A percentile compares a stretch with the other conserved stretches of the same genome.
phyloP scores from a whole-genome alignment of 2,797 vertebrate genomes.

The Coranthus polyacanthus region DNA sequence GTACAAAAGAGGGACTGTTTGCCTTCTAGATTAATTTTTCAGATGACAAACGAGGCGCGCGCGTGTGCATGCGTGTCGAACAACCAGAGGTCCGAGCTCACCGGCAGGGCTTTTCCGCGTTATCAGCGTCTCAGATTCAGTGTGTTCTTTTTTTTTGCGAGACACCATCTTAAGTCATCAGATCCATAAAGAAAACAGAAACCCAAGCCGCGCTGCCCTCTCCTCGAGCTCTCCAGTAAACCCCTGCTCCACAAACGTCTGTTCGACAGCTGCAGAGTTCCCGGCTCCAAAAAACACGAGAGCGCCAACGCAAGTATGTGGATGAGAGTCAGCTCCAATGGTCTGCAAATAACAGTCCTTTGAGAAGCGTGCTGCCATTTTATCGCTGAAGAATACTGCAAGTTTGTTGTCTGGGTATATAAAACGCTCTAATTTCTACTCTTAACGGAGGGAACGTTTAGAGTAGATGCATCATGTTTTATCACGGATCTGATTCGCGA shows the following conservation, averaged over 20 bases:
- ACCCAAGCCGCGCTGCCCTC: conserved; percentile 64
- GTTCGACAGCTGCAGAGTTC: conserved; percentile 78
- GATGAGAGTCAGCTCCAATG: conserved; percentile 65
- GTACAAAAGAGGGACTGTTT: conserved; percentile 80
- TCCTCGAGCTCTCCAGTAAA: conserved; percentile 68
- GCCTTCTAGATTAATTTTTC: conserved; percentile 76
- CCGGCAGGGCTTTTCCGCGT: conserved; percentile 15
- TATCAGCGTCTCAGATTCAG: conserved; percentile 44
- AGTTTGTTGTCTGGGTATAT: conserved; percentile 20
- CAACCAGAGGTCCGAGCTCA: conserved; percentile 32
- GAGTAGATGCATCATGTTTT: too few species aligned
- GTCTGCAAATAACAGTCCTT: conserved; percentile 64
- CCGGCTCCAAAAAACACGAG: conserved; percentile 60
- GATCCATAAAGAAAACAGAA: conserved; percentile 83
- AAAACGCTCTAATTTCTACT: conserved; percentile 33
- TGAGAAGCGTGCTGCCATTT: conserved; percentile 47
- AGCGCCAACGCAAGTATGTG: conserved; percentile 75
- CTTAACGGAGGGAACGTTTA: not conserved
- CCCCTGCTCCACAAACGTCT: conserved; percentile 72
- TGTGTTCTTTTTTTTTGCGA: conserved; percentile 47
- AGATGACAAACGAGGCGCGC: conserved; percentile 73
- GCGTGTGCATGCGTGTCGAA: conserved; percentile 21
- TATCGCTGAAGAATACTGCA: conserved; percentile 31
- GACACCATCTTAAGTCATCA: conserved; percentile 71
- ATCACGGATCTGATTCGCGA: too few species aligned